Conservation (phyloP, 2,888 invertebrate species). For the Conus canariensis region DNA sequence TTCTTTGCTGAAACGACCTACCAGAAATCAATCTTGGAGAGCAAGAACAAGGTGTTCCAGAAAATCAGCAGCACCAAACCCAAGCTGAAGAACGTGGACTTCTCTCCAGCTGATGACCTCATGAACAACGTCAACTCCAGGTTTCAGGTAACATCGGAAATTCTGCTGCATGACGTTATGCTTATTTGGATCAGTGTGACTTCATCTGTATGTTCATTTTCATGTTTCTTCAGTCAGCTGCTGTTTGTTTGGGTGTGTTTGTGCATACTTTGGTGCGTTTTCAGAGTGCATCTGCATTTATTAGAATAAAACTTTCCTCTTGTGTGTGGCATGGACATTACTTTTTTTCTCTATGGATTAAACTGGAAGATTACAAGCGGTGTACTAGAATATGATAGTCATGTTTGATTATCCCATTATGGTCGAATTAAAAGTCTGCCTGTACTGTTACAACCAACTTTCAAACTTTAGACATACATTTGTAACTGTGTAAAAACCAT, state of each 20-base stretch:
- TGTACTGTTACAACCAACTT: too few species aligned
- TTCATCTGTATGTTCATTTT: background rate
- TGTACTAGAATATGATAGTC: too few species aligned
- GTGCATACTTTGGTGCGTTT: background rate
- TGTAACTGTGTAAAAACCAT: too few species aligned
- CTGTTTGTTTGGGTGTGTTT: background rate
- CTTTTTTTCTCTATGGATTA: too few species aligned
- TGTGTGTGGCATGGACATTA: too few species aligned
- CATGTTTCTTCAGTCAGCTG: background rate
- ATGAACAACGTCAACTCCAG: slow-evolving; percentile 91
- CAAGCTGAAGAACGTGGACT: slow-evolving; percentile 87
- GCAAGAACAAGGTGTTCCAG: slow-evolving; percentile 95
- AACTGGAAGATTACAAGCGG: too few species aligned
- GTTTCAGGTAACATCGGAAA: slow-evolving; percentile 82
- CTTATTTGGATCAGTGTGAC: background rate
- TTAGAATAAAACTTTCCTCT: too few species aligned
- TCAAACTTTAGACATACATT: too few species aligned
- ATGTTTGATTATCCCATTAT: too few species aligned
- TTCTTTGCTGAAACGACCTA: slow-evolving; percentile 94
- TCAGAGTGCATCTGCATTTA: too few species aligned
- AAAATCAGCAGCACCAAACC: slow-evolving; percentile 87
- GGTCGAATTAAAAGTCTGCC: too few species aligned
- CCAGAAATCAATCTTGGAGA: slow-evolving; percentile 95
- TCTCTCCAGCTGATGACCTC: slow-evolving; percentile 83
- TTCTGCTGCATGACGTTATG: too few species aligned